These are phyloP conservation scores for Neodiprion fabricii DNA, from an alignment of 1,140 invertebrate genomes.

Conservation along the genomic window DNA sequence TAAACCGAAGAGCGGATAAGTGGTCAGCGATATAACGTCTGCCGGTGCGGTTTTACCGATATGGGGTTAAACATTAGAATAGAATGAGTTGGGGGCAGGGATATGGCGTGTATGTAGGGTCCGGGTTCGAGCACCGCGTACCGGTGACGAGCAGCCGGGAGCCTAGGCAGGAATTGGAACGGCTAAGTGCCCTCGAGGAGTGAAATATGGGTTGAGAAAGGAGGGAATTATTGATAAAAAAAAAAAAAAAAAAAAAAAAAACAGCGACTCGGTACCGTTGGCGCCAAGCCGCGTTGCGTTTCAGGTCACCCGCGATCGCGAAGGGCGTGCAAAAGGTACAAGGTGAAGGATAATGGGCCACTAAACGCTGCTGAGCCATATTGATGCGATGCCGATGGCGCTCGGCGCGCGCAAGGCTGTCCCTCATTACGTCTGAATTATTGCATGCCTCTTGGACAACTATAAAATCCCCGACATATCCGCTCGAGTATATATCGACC, in stretches of 20 bases:
- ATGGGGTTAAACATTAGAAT: conserved; percentile 14
- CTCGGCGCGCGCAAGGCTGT: not conserved
- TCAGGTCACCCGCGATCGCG: not conserved
- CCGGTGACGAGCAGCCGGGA: not conserved
- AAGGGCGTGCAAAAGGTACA: conserved; percentile 2
- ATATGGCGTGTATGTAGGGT: not conserved
- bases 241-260: too few species aligned
- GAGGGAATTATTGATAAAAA: too few species aligned
- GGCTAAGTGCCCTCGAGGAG: not conserved
- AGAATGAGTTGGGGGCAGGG: conserved; percentile 1
- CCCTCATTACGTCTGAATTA: conserved; percentile 7
- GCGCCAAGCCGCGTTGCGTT: too few species aligned
- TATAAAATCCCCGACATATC: not conserved
- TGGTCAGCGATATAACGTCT: not conserved
- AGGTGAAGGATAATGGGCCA: conserved; percentile 7
- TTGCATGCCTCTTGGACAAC: conserved; percentile 4
- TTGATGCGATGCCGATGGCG: conserved; percentile 6
- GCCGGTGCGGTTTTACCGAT: not conserved
- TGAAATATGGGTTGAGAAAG: too few species aligned
- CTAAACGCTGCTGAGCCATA: conserved; percentile 1
- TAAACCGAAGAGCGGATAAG: not conserved
- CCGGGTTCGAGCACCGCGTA: conserved; percentile 6
- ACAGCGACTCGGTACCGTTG: too few species aligned
- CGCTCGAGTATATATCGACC: not conserved
- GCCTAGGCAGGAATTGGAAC: not conserved